Base-by-base conservation (phyloP, 1,140 invertebrate genomes). In the Mizuhopecten yessoensis region DNA sequence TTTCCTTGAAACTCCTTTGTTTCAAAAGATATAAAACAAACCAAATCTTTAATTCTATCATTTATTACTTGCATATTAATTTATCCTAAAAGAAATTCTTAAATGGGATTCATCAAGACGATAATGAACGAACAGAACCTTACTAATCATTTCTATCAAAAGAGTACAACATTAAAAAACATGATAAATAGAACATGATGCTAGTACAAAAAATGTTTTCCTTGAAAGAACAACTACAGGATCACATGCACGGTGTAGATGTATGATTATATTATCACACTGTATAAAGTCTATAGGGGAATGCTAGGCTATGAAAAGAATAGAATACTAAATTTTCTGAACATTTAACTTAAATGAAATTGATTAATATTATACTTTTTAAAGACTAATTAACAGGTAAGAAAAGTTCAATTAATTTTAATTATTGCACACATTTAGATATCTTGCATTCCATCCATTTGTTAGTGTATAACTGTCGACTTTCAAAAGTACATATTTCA, bases 11-110 rank as follows among this genome's bases (percentile, higher is more conserved):
- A n/a, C n/a, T n/a, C n/a, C 36, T 7, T 39, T 39, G 13, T 39
- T 39, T 7, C 42, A 3, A 75, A 75, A 75, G 17, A 75, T 29
- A 75, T 29, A 29, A 75, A 29, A 0, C 23, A 29, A n/a, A 75
- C n/a, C n/a, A 75, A 0, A 75, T 17, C 29, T n/a, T 75, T 11
- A 75, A 75, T 9, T 5, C 57, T 75, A 29, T 75, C 57, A 5
- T 75, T 75, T 75, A 75, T 75, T 75, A 3, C n/a, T 75, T 75
- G 57, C 57, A 75, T 75, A 75, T 5, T 75, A 29, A 75, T 75
- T 29, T 29, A 29, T 75, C 5, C 29, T 75, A 1, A 29, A n/a
- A 75, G n/a, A 5, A 75, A 17, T 29, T 3, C 1, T 75, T 29
- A 29, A 17, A 75, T 75, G 57, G 1, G 29, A 29, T 75, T 29